Conservation (phyloP, 1,140 invertebrate species). For the Ceratina calcarata region DNA sequence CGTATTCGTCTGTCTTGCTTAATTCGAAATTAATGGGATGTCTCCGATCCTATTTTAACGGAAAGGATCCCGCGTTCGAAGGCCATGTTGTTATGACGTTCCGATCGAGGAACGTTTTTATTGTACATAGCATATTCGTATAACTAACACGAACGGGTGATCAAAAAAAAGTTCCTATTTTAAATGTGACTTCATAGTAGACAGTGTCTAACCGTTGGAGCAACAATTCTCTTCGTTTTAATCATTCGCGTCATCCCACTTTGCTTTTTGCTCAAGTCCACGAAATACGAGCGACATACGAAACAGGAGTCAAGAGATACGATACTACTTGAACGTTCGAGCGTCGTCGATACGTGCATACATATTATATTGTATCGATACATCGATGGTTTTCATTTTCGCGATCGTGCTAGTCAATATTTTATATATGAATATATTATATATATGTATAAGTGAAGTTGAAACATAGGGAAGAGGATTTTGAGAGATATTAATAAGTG, state of each 20-base stretch:
- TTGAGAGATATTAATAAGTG: constrained; percentile 54
- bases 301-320: background rate
- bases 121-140: constrained; percentile 59
- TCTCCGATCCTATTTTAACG: background rate
- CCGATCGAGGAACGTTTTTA: constrained; percentile 67
- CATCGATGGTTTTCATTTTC: constrained; percentile 22
- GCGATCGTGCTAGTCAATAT: constrained; percentile 63
- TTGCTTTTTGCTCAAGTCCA: constrained; percentile 55
- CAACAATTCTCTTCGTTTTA: constrained; percentile 20
- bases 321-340: background rate
- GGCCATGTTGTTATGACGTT: constrained; percentile 73
- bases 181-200: constrained; percentile 62
- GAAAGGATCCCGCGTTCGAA: constrained; percentile 46
- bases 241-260: constrained; percentile 14
- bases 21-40: background rate
- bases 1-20: background rate
- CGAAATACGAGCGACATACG: constrained; percentile 24
- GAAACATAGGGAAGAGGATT: constrained; percentile 38
- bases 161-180: constrained; percentile 79
- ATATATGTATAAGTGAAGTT: constrained; percentile 38
- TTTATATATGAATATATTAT: constrained; percentile 59
- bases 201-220: constrained; percentile 15
- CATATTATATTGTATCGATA: background rate
- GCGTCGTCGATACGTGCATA: constrained; percentile 15
- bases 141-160: constrained; percentile 70